phyloP scores from a whole-genome alignment of 2,113 vertebrate species.

The Egretta garzetta region DNA sequence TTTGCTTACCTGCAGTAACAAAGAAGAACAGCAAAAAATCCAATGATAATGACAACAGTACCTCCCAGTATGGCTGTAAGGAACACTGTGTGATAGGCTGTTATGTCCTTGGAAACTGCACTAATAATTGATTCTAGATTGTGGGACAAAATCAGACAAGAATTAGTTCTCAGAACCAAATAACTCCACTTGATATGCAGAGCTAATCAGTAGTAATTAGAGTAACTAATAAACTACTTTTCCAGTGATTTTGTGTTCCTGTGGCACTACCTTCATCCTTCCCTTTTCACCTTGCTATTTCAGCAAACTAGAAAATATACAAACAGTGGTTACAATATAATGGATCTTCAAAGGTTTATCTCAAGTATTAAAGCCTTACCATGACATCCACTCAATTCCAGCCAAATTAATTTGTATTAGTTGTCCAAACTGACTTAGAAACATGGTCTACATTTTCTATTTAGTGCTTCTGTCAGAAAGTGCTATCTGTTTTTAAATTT shows the following conservation, averaged over 20 bases:
- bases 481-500: neutral
- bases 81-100: slow-evolving; percentile 89
- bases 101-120: slow-evolving; percentile 82
- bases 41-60: slow-evolving; percentile 85
- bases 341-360: neutral
- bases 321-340: neutral
- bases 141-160: slow-evolving; percentile 26
- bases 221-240: neutral
- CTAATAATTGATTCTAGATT: slow-evolving; percentile 79
- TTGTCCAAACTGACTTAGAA: neutral
- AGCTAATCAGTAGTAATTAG: too few relatives aligned
- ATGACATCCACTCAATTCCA: neutral
- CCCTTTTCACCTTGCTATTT: neutral
- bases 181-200: neutral
- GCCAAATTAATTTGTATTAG: neutral
- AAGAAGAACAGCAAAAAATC: slow-evolving; percentile 86
- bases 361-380: neutral
- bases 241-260: neutral
- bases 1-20: slow-evolving; percentile 92
- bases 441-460: neutral
- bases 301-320: neutral
- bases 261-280: neutral
- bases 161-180: neutral
- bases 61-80: slow-evolving; percentile 89
- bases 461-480: neutral